A percentile compares a stretch with the other conserved stretches of the same genome.
Evolutionary conservation across 1,140 invertebrate species (phyloP).

Genomic region (Macrostomum lignano): DNA sequence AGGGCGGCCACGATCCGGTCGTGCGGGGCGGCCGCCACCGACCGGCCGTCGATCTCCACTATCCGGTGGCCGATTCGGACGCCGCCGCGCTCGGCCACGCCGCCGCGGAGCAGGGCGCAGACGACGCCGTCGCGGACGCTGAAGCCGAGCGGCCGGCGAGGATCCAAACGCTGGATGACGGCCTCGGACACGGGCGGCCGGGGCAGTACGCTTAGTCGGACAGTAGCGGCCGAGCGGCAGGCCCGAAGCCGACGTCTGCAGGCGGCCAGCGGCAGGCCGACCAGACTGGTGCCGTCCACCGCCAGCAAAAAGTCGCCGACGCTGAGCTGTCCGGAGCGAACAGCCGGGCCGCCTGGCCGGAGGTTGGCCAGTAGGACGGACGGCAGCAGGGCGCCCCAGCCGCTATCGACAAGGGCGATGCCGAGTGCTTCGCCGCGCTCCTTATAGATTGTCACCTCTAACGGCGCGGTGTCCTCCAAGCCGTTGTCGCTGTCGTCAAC

Average conservation of each 20-base stretch:
- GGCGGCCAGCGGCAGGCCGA: conserved; percentile 75
- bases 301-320: conserved; percentile 99
- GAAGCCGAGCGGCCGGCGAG: conserved; percentile 95
- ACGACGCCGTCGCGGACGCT: conserved; percentile 98
- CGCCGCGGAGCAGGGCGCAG: conserved; percentile 55
- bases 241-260: conserved; percentile 93
- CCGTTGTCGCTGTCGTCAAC: too few species aligned
- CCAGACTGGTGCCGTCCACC: conserved; percentile 85
- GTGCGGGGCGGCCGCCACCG: conserved; percentile 86
- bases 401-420: conserved; percentile 91
- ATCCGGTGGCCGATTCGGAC: conserved; percentile 92
- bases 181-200: conserved; percentile 99
- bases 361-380: conserved; percentile 94
- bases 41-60: conserved; percentile 92
- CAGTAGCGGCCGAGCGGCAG: conserved; percentile 63
- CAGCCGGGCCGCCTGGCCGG: conserved; percentile 73
- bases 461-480: conserved; percentile 94
- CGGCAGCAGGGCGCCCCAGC: conserved; percentile 96
- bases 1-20: conserved; percentile 94
- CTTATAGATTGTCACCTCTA: conserved; percentile 62
- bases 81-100: conserved; percentile 86
- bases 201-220: conserved; percentile 87
- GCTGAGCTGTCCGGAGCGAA: conserved; percentile 71
- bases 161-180: conserved; percentile 88
- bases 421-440: conserved; percentile 85